Base-by-base conservation (phyloP, 2,113 vertebrate genomes). In the Thryonomys swinderianus region DNA sequence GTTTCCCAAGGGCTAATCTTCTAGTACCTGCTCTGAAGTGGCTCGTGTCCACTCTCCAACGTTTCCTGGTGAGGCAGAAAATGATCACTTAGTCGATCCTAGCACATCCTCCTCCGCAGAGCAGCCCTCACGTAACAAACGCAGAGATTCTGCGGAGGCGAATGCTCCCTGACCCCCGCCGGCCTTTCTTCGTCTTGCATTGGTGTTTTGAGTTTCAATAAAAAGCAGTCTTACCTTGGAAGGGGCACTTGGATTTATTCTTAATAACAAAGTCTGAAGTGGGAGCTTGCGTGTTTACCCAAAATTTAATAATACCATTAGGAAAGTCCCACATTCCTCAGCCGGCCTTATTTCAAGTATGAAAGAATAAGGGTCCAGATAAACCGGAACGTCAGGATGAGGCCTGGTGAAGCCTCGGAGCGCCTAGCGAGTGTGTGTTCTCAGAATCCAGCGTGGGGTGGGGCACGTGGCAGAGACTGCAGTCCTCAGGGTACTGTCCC, bases 251-350 rank as follows among this genome's bases (percentile, higher is more conserved):
- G 66, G 80, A 89, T 96, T 88, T 73, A 45, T 96, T 91, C 93
- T 67, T 90, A 96, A 93, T 88, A 97, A 94, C 85, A 95, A 93
- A 95, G 45, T 67, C 62, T 91, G 78, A 82, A 96, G 21, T 93
- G 67, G 92, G 71, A 88, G 96, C 59, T 96, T 95, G 84, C 87
- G 93, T 90, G 9, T 53, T 2, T 90, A 5, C 94, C 25, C 27
- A n/a, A 45, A 71, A 92, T 96, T 95, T 95, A 95, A 94, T 95
- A 95, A 95, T 62, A 92, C 61, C 42, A 95, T 2, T 11, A 88
- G 96, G 37, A 92, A 96, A 85, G 48, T 20, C 84, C 85, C 91
- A 20, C 21, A 45, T 30, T 94, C 55, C 16, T 57, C 93, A 55
- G 62, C 30, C 96, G 48, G 74, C n/a, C 34, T 95, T 96, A 84